These are phyloP conservation scores for Diplazon laetatorius DNA, from an alignment of 2,888 invertebrate genomes.

Conservation along the genomic window DNA sequence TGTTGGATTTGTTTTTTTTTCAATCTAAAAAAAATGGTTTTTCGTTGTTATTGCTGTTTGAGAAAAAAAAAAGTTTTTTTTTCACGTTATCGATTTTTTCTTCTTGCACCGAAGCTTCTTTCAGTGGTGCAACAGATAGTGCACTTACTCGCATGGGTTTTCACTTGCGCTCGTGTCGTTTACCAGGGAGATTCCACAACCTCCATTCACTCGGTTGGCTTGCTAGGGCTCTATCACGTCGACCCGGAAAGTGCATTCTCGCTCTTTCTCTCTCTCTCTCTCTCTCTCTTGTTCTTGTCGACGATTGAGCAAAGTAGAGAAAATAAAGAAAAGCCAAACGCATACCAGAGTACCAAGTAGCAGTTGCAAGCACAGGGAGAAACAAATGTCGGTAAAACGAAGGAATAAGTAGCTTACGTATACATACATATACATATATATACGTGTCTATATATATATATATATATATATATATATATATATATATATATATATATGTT, in stretches of 20 bases:
- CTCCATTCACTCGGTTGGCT: conserved; percentile 21
- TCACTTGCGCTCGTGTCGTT: conserved; percentile 26
- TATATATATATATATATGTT: too few species aligned
- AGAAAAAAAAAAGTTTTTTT: too few species aligned
- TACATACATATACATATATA: too few species aligned
- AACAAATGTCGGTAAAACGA: conserved; percentile 45
- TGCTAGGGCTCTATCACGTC: background rate
- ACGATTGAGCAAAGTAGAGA: conserved; percentile 22
- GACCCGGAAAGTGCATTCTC: conserved; percentile 55
- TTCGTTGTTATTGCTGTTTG: too few species aligned
- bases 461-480: too few species aligned
- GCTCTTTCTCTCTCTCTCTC: too few species aligned
- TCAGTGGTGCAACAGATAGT: conserved; percentile 31
- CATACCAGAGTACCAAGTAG: conserved; percentile 49
- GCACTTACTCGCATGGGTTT: conserved; percentile 27
- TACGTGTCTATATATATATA: too few species aligned
- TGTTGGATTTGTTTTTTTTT: too few species aligned
- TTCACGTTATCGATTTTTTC: too few species aligned
- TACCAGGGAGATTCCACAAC: conserved; percentile 20
- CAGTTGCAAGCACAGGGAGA: conserved; percentile 24
- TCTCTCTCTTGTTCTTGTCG: background rate
- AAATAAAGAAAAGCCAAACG: conserved; percentile 37
- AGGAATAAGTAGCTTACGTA: conserved; percentile 53
- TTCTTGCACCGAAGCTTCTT: conserved; percentile 10
- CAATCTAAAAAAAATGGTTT: too few species aligned